Conservation (phyloP, 2,797 vertebrate genomes). For the Hylomyscus alleni region DNA sequence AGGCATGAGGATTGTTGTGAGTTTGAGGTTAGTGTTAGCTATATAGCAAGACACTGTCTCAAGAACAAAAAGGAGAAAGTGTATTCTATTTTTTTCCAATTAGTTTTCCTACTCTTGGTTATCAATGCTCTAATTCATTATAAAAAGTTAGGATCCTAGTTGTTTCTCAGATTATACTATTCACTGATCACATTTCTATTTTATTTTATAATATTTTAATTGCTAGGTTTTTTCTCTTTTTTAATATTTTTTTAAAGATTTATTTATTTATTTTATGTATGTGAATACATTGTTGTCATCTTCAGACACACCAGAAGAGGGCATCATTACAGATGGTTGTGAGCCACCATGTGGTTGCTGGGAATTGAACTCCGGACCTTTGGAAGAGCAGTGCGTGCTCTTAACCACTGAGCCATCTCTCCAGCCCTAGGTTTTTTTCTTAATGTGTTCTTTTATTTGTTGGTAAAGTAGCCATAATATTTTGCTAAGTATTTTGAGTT, state of each 20-base stretch:
- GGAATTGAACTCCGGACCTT: no score
- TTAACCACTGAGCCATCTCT: no score
- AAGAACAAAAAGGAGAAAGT: not conserved
- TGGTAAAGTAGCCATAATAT: not conserved
- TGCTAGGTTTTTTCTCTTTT: conserved; percentile 22
- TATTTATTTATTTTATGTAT: no score
- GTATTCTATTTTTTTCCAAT: not conserved
- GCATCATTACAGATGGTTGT: no score
- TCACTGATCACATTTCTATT: not conserved
- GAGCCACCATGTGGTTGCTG: no score
- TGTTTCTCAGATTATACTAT: conserved; percentile 5
- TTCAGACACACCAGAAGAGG: no score
- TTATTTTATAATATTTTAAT: conserved; percentile 16
- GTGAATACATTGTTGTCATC: no score
- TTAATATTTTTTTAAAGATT: no score
- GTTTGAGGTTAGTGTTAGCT: not conserved
- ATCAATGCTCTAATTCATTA: not conserved
- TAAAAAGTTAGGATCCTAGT: not conserved
- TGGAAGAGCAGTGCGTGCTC: no score
- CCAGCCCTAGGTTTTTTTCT: no score
- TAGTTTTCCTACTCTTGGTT: not conserved
- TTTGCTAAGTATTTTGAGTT: conserved; percentile 51
- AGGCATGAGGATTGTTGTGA: not conserved
- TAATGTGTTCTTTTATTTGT: not conserved
- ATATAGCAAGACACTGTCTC: not conserved